Base-by-base conservation (phyloP, 2,888 invertebrate species). In the Ochropleura plecta region DNA sequence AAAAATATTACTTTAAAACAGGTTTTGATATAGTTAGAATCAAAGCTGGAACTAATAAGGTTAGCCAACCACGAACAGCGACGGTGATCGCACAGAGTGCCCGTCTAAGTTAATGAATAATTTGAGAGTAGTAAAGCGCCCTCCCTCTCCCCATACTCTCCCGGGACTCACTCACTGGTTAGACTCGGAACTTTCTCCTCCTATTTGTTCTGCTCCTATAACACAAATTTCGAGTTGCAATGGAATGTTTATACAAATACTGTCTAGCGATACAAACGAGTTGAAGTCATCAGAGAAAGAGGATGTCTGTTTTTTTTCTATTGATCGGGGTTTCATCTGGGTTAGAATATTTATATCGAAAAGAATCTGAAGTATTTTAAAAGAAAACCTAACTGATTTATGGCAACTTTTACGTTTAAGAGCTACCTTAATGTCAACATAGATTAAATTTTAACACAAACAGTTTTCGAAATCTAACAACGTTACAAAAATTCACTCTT, bases 71-170 rank as follows among this genome's bases (percentile, higher is more conserved):
- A 82, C 88, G 88, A 90, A 86, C 87, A 81, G 81, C 84, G 85
- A 86, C 85, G 79, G 84, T 73, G 83, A 84, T 86, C 83, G 83
- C 86, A 89, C 84, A 88, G 89, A 91, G 87, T 84, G 84, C 85
- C 88, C 86, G 82, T 86, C 86, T 81, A 85, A 88, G 79, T 88
- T 90, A 89, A 91, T 91, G 87, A 91, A 90, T 91, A 89, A 91
- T 91, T 88, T 88, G 79, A 84, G 73, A 84, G 86, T 83, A 76
- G 70, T 68, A 73, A 48, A 73, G 55, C 70, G 40, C 30, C 51
- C 78, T 64, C 79, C 82, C 70, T 70, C 83, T 5, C 30, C 12
- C 18, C 20, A 30, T 30, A 4, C 30, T 84, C 86, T 81, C 81
- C 46, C 65, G 80, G 60, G 85, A 86, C 86, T 88, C 86, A 82